Evolutionary conservation across 2,113 vertebrate species (phyloP).

Genomic region (Otolemur garnettii): DNA sequence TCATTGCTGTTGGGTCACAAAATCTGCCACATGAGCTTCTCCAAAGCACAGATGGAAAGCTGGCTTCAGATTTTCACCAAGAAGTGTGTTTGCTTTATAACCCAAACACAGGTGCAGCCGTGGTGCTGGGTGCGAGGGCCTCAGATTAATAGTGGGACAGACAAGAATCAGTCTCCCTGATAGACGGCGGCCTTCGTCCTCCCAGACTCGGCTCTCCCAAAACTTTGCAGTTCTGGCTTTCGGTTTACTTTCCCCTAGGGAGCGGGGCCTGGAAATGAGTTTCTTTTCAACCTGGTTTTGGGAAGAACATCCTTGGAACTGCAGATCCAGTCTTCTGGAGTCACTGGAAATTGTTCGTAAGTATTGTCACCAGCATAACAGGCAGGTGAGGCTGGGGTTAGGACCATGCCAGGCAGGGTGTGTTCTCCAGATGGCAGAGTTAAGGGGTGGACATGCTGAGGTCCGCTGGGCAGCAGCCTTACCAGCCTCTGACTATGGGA

Average conservation of each 20-base stretch:
- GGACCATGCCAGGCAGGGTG: slow-evolving; percentile 37
- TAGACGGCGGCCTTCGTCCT: fast-evolving
- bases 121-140: not conserved
- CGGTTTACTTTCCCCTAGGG: not conserved
- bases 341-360: slow-evolving; percentile 69
- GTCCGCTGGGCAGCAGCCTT: slow-evolving; percentile 38
- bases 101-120: not conserved
- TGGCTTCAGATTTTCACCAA: not conserved
- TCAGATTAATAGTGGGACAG: too few species aligned
- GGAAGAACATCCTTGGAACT: slow-evolving; percentile 57
- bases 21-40: not conserved
- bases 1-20: fast-evolving
- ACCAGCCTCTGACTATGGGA: slow-evolving; percentile 69
- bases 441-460: slow-evolving; percentile 66
- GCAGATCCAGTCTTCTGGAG: slow-evolving; percentile 59
- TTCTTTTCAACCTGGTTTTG: slow-evolving; percentile 53
- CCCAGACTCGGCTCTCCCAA: not conserved
- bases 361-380: slow-evolving; percentile 45
- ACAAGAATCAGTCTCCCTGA: fast-evolving
- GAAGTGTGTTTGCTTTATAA: not conserved
- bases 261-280: not conserved
- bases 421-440: slow-evolving; percentile 65
- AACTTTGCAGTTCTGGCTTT: not conserved
- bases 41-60: not conserved
- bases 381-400: slow-evolving; percentile 19